Conservation (phyloP, 1,140 invertebrate genomes). For the Chelonus insularis region DNA sequence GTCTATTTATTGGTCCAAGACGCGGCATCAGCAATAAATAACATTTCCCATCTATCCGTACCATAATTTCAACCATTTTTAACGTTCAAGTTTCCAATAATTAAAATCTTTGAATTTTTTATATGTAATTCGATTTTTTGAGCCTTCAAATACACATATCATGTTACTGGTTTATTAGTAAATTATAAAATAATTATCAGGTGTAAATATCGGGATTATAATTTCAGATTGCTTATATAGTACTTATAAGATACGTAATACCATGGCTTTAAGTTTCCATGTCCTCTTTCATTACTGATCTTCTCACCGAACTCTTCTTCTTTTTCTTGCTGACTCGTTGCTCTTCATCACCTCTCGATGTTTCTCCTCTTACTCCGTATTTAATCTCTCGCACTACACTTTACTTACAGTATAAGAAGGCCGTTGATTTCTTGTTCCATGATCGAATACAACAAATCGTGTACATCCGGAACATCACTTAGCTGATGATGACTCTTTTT, state of each 20-base stretch:
- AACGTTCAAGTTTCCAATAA: no score
- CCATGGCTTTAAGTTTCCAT: neutral
- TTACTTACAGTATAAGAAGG: neutral
- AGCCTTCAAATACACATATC: neutral
- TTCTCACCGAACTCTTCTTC: neutral
- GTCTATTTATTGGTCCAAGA: no score
- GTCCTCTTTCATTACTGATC: neutral
- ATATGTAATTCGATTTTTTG: no score
- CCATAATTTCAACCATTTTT: no score
- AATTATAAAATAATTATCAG: constrained; percentile 28
- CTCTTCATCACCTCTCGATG: no score
- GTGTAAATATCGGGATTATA: constrained; percentile 27
- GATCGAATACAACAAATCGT: constrained; percentile 7
- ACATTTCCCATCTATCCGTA: no score
- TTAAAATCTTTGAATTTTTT: no score
- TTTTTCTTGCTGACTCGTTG: no score
- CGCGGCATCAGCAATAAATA: no score
- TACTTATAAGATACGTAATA: constrained; percentile 2
- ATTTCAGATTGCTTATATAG: neutral
- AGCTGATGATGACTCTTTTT: constrained; percentile 4
- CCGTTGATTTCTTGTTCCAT: constrained; percentile 8
- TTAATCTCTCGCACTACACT: neutral
- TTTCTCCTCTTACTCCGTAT: no score
- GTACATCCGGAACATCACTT: constrained; percentile 8
- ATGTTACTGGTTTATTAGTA: constrained; percentile 15